Evolutionary conservation across 2,113 vertebrate genomes (phyloP).

Genomic region (Mesocricetus auratus): DNA sequence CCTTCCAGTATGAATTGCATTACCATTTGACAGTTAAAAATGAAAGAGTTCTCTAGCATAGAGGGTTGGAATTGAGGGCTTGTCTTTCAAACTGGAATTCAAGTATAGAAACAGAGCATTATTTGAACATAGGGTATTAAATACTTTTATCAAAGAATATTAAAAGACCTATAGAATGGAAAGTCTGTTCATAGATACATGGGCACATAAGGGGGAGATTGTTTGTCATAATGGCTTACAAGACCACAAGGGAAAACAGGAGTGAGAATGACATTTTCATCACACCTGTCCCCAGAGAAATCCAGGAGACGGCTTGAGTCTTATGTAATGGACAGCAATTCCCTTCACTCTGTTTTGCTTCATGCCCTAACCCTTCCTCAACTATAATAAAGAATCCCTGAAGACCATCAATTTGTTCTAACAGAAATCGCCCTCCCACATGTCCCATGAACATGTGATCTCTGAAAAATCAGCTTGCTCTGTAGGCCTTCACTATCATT

Average conservation of each 20-base stretch:
- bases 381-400: conserved; percentile 14
- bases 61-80: background rate
- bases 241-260: conserved; percentile 66
- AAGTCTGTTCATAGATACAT: conserved; percentile 41
- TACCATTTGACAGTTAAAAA: conserved; percentile 5
- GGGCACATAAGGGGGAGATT: background rate
- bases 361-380: background rate
- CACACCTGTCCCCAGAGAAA: conserved; percentile 48
- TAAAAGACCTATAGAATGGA: conserved; percentile 20
- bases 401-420: conserved; percentile 9
- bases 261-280: conserved; percentile 71
- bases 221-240: conserved; percentile 48
- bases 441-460: background rate
- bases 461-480: background rate
- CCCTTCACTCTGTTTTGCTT: conserved; percentile 40
- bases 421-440: background rate
- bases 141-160: background rate
- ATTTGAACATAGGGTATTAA: conserved; percentile 28
- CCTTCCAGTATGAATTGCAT: background rate
- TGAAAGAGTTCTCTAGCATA: background rate
- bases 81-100: background rate
- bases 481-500: background rate
- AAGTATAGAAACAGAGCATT: conserved; percentile 21
- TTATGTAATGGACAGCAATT: conserved; percentile 76
- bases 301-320: conserved; percentile 25